These are phyloP conservation scores for Oophaga sylvatica DNA, from an alignment of 2,797 vertebrate genomes.

Conservation along the genomic window DNA sequence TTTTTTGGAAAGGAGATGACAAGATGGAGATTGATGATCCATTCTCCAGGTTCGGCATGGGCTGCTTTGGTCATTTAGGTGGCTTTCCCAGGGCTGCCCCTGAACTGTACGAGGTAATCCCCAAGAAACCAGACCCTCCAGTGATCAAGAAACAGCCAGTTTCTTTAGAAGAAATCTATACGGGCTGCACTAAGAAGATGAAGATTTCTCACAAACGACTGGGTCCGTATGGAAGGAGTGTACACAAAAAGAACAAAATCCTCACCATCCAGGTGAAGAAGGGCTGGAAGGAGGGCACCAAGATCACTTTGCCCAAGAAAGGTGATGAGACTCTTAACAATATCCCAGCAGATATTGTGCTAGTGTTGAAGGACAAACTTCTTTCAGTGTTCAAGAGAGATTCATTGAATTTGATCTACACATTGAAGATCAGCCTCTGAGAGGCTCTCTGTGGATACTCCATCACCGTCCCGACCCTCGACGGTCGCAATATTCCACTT, in stretches of 20 bases:
- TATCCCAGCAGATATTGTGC: conserved; percentile 90
- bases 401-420: conserved; percentile 87
- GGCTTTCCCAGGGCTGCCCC: conserved; percentile 72
- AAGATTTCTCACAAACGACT: conserved; percentile 90
- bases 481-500: too few species aligned
- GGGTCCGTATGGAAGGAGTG: conserved; percentile 80
- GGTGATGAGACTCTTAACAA: conserved; percentile 88
- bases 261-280: conserved; percentile 90
- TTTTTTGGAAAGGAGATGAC: conserved; percentile 84
- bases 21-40: conserved; percentile 84
- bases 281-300: conserved; percentile 96
- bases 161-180: conserved; percentile 86
- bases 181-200: conserved; percentile 92
- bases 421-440: conserved; percentile 84
- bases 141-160: conserved; percentile 84
- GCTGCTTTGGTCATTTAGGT: conserved; percentile 71
- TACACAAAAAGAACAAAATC: conserved; percentile 87
- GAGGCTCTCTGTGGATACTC: conserved; percentile 70
- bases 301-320: conserved; percentile 94
- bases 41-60: conserved; percentile 79
- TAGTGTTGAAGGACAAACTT: conserved; percentile 91
- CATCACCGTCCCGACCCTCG: too few species aligned
- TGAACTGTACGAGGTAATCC: conserved; percentile 67
- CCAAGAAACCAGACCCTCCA: conserved; percentile 85
- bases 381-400: conserved; percentile 84